Evolutionary conservation across 2,888 invertebrate genomes (phyloP).

Genomic region (Philopedon plagiatum): DNA sequence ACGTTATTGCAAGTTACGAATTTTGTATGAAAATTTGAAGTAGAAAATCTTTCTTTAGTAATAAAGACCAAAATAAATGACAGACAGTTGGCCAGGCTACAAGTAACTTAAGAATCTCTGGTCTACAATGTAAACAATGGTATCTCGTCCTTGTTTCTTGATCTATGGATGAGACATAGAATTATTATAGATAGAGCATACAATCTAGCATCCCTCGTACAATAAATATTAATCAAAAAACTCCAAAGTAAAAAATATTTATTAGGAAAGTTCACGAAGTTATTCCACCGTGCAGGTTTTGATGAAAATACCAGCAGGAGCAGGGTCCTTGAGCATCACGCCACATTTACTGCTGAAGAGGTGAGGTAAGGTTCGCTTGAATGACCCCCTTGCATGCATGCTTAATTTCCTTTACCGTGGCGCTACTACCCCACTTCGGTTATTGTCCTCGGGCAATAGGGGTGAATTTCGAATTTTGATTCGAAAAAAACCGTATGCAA

Average conservation of each 20-base stretch:
- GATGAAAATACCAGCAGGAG: constrained; percentile 61
- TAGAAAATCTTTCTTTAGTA: too few species aligned
- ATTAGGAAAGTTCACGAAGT: constrained; percentile 60
- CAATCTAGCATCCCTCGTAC: neutral
- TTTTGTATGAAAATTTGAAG: too few species aligned
- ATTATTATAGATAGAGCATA: too few species aligned
- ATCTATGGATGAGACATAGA: too few species aligned
- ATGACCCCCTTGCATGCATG: constrained; percentile 62
- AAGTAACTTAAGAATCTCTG: too few species aligned
- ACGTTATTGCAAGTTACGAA: too few species aligned
- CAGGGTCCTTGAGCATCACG: constrained; percentile 62
- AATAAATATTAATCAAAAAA: constrained; percentile 8
- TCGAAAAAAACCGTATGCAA: constrained; percentile 47
- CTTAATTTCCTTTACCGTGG: constrained; percentile 61
- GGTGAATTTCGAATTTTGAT: constrained; percentile 44
- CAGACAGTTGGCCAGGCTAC: too few species aligned
- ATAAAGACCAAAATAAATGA: too few species aligned
- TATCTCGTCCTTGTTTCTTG: too few species aligned
- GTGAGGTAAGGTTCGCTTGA: constrained; percentile 61
- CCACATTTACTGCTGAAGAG: constrained; percentile 64
- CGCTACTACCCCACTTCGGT: constrained; percentile 53
- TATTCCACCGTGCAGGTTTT: constrained; percentile 60
- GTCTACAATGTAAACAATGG: constrained; percentile 27
- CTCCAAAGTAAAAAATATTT: constrained; percentile 54
- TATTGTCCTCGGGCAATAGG: constrained; percentile 56